A percentile compares a stretch with the other conserved stretches of the same genome.
Evolutionary conservation across 2,888 invertebrate species (phyloP).

Genomic region (Phorcus lineatus): DNA sequence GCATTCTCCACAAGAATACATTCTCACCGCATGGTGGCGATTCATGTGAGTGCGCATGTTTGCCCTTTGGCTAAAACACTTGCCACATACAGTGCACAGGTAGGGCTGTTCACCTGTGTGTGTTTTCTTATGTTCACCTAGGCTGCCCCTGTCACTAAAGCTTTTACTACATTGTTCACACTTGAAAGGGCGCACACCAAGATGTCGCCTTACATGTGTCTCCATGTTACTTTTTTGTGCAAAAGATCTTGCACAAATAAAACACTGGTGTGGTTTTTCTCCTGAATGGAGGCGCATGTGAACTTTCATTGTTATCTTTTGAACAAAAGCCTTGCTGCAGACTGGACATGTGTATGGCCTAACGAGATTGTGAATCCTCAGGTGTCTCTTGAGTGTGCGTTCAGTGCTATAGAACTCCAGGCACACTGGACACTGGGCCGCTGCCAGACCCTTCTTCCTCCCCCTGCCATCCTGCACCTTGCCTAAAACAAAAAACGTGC

Average conservation of each 20-base stretch:
- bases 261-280: conserved; percentile 46
- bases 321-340: conserved; percentile 43
- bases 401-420: conserved; percentile 19
- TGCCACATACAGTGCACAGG: conserved; percentile 34
- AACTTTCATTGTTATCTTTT: conserved; percentile 40
- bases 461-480: background rate
- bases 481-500: background rate
- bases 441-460: no score
- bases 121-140: conserved; percentile 32
- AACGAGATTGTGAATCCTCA: conserved; percentile 20
- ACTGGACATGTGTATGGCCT: conserved; percentile 38
- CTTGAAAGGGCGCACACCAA: conserved; percentile 36
- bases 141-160: conserved; percentile 23
- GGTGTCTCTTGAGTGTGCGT: conserved; percentile 15
- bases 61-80: conserved; percentile 30
- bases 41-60: conserved; percentile 32
- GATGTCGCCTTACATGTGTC: conserved; percentile 38
- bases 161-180: conserved; percentile 41
- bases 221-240: conserved; percentile 38
- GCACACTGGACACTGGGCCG: conserved; percentile 22
- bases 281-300: conserved; percentile 46
- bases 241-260: conserved; percentile 46
- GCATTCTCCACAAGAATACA: conserved; percentile 14
- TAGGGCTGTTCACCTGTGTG: conserved; percentile 37
- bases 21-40: conserved; percentile 15